Evolutionary conservation across 2,113 vertebrate genomes (phyloP).

Genomic region (Ceratotherium simum): DNA sequence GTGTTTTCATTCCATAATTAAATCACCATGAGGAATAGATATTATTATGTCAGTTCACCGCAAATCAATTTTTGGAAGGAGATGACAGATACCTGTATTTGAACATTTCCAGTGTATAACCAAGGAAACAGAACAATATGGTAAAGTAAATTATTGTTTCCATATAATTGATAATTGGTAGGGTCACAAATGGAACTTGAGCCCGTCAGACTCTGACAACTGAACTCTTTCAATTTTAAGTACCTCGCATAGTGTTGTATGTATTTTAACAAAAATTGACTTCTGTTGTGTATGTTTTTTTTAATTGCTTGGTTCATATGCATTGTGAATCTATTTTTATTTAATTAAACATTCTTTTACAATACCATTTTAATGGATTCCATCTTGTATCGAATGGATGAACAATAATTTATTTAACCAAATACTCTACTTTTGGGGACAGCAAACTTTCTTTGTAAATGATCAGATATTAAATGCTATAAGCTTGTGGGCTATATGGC

Average conservation of each 20-base stretch:
- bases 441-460: not conserved
- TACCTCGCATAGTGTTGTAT: too few species aligned
- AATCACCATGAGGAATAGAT: not conserved
- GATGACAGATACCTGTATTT: not conserved
- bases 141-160: not conserved
- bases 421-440: not conserved
- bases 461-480: not conserved
- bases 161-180: not conserved
- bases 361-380: not conserved
- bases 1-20: not conserved
- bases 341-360: not conserved
- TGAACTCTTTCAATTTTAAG: not conserved
- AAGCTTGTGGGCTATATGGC: too few species aligned
- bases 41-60: not conserved
- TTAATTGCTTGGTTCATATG: not conserved
- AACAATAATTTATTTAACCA: not conserved
- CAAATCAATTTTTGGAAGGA: not conserved
- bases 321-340: not conserved
- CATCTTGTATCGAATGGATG: not conserved
- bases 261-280: not conserved
- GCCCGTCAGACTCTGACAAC: not conserved
- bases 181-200: not conserved
- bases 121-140: not conserved
- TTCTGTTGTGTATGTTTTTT: not conserved
- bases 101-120: not conserved